phyloP scores from a whole-genome alignment of 1,140 invertebrate genomes.

The Polyergus mexicanus region DNA sequence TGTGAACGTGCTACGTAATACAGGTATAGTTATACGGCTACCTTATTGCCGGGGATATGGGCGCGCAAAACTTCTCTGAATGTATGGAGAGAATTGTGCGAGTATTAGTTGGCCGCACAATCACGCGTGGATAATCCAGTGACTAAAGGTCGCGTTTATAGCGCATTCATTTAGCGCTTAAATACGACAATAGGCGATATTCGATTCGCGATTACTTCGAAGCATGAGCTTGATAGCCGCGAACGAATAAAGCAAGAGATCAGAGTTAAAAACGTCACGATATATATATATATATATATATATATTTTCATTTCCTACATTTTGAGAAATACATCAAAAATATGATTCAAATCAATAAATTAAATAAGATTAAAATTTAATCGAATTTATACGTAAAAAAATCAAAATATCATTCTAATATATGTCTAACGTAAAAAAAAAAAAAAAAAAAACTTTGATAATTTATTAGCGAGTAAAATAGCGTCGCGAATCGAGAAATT shows the following conservation, averaged over 20 bases:
- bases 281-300: too few relatives aligned
- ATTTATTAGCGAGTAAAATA: neutral
- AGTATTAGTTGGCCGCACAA: constrained; percentile 46
- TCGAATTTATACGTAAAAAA: neutral
- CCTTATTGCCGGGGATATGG: constrained; percentile 32
- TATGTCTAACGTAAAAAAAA: neutral
- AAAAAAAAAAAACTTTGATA: neutral
- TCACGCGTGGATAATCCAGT: constrained; percentile 50
- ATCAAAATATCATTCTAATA: neutral
- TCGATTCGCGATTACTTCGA: neutral
- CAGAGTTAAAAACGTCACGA: neutral
- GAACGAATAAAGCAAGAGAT: neutral
- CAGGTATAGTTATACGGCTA: constrained; percentile 24
- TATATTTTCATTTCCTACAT: neutral
- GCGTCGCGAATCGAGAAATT: neutral
- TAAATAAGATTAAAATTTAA: neutral
- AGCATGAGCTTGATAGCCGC: neutral
- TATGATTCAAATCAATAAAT: neutral
- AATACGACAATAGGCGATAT: constrained; percentile 8
- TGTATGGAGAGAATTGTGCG: constrained; percentile 22
- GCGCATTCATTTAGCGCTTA: constrained; percentile 32
- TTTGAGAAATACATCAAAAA: neutral
- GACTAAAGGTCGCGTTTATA: constrained; percentile 17
- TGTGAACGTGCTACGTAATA: constrained; percentile 44
- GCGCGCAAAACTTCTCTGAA: constrained; percentile 34